Conservation (phyloP, 2,888 invertebrate genomes). For the Patella pellucida region DNA sequence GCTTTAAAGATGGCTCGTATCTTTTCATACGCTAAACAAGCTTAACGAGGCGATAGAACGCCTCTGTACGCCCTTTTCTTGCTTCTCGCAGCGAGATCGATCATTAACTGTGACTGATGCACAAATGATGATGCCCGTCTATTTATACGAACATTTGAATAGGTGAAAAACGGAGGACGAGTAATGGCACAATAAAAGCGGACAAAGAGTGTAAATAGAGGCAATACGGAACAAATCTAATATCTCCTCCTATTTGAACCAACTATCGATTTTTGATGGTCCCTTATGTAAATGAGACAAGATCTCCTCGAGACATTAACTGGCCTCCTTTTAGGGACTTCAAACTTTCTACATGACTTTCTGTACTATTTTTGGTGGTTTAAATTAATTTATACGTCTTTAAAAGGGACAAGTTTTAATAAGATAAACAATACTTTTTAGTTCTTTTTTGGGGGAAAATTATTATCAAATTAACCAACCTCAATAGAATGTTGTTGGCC, state of each 20-base stretch:
- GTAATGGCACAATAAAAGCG: slow-evolving; percentile 2
- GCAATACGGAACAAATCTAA: slow-evolving; percentile 11
- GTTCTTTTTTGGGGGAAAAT: too few relatives aligned
- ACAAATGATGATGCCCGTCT: neutral
- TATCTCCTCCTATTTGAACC: neutral
- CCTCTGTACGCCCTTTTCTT: slow-evolving; percentile 3
- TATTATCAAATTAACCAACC: too few relatives aligned
- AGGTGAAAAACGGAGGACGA: neutral
- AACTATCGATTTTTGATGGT: slow-evolving; percentile 2
- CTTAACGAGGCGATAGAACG: slow-evolving; percentile 9
- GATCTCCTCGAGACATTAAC: too few relatives aligned
- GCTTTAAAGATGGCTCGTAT: too few relatives aligned
- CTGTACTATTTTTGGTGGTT: too few relatives aligned
- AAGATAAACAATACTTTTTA: too few relatives aligned
- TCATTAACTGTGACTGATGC: slow-evolving; percentile 6
- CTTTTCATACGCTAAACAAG: neutral
- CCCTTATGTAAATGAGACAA: slow-evolving; percentile 7
- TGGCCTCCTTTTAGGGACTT: too few relatives aligned
- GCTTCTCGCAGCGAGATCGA: neutral
- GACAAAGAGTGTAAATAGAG: slow-evolving; percentile 3
- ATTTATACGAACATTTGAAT: neutral
- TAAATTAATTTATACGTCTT: too few relatives aligned
- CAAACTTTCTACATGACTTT: too few relatives aligned
- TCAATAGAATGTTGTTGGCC: too few relatives aligned
- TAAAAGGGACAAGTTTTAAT: too few relatives aligned